phyloP scores from a whole-genome alignment of 2,888 invertebrate species.

The Strigamia maritima region DNA sequence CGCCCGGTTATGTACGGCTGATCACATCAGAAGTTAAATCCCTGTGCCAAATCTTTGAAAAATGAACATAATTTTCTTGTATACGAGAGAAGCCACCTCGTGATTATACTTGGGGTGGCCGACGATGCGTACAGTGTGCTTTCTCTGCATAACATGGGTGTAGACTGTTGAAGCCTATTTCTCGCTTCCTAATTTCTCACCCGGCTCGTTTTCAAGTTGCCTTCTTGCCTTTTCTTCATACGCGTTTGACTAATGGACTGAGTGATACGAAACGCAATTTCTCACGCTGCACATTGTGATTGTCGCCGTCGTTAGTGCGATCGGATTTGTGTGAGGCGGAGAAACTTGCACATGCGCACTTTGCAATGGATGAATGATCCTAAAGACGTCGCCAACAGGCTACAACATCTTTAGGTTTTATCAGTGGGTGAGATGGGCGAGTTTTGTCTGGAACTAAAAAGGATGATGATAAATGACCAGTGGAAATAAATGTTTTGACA shows the following conservation, averaged over 20 bases:
- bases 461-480: constrained; percentile 4
- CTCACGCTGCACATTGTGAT: constrained; percentile 17
- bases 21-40: constrained; percentile 3
- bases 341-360: neutral
- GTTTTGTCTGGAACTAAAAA: neutral
- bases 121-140: constrained; percentile 19
- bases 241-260: constrained; percentile 29
- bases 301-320: constrained; percentile 22
- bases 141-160: constrained; percentile 22
- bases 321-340: neutral
- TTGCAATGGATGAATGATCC: neutral
- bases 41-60: constrained; percentile 1
- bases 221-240: neutral
- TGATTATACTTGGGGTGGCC: constrained; percentile 11
- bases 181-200: constrained; percentile 18
- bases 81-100: constrained; percentile 23
- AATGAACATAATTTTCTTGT: constrained; percentile 16
- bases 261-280: constrained; percentile 27
- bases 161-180: constrained; percentile 7
- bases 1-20: neutral
- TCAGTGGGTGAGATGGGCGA: neutral
- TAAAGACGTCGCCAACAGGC: neutral
- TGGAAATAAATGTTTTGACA: neutral
- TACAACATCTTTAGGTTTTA: neutral
- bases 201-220: neutral